Base-by-base conservation (phyloP, 2,797 vertebrate species). In the Poecilia picta region DNA sequence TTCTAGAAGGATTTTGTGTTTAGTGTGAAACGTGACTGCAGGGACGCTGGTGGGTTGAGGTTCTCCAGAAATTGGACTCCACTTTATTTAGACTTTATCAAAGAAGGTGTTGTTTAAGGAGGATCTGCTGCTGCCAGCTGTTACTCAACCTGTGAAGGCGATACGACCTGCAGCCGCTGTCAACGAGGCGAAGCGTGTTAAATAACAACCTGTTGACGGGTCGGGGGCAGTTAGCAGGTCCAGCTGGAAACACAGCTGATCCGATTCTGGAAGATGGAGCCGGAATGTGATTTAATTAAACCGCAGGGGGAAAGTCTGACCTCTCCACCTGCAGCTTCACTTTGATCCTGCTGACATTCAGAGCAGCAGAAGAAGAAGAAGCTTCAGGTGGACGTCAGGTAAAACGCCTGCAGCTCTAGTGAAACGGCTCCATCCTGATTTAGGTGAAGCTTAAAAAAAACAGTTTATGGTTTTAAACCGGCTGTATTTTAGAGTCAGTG, bases 71-170 rank as follows among this genome's bases (percentile, higher is more conserved):
- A 45, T 18, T n/a, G 16, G 70, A 46, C 33, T 53, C 33, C 46
- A 72, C 62, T 43, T 70, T 43, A 6, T 43, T 46, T 33, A 0
- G 31, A 45, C 45, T 78, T 43, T 53, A 81, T 91, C 81, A 89
- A 86, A 86, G 87, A 64, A 8, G 1, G 53, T 46, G 46, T 84
- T 87, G 90, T 90, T 85, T 8, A 51, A 62, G 78, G 76, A 76
- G 62, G 72, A 73, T 25, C 39, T 0, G 28, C 25, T 33, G 2
- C 64, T 72, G 81, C 81, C 87, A 84, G 78, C 68, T 74, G 46
- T 90, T 91, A 83, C 85, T 81, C 85, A 83, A 85, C 80, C 78
- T 72, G 78, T 1, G 47, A 25, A 79, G 75, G 45, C 16, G 6
- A 73, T 8, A 33, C 25, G 28, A 25, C 23, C 51, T 51, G 83